Conservation (phyloP, 2,113 vertebrate genomes). For the Pleuronectes platessa region DNA sequence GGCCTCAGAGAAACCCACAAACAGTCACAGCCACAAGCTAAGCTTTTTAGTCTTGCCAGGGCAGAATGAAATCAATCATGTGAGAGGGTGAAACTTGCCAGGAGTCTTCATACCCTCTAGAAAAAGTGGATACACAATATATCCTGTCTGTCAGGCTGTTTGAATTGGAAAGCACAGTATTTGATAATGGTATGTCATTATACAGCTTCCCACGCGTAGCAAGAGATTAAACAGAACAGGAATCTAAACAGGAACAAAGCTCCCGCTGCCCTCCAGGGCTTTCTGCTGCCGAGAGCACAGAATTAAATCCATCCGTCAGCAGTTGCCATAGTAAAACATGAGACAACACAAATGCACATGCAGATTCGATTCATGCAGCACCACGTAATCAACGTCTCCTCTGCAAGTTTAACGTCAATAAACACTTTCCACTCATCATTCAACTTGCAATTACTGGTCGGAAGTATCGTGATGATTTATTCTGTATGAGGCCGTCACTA, state of each 20-base stretch:
- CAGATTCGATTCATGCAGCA: conserved; percentile 9
- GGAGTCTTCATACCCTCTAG: neutral
- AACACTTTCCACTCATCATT: neutral
- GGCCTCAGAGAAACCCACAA: conserved; percentile 22
- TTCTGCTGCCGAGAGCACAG: conserved; percentile 57
- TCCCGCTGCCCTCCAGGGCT: conserved; percentile 41
- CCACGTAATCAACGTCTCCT: neutral
- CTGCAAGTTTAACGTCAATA: neutral
- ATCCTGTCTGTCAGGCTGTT: neutral
- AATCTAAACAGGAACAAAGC: conserved; percentile 49
- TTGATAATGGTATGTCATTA: neutral
- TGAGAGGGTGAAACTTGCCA: conserved; percentile 14
- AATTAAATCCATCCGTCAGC: conserved; percentile 74
- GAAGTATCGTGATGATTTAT: too few relatives aligned
- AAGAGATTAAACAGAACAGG: conserved; percentile 1
- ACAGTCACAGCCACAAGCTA: conserved; percentile 6
- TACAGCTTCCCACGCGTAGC: neutral
- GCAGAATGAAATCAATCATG: conserved; percentile 12
- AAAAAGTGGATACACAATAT: neutral
- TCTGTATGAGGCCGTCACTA: too few relatives aligned
- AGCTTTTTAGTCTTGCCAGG: conserved; percentile 9
- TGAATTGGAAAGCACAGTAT: neutral
- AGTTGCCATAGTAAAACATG: conserved; percentile 43
- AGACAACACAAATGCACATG: conserved; percentile 27
- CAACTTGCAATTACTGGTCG: neutral